Evolutionary conservation across 1,140 invertebrate species (phyloP).

Genomic region (Hyles vespertilio): DNA sequence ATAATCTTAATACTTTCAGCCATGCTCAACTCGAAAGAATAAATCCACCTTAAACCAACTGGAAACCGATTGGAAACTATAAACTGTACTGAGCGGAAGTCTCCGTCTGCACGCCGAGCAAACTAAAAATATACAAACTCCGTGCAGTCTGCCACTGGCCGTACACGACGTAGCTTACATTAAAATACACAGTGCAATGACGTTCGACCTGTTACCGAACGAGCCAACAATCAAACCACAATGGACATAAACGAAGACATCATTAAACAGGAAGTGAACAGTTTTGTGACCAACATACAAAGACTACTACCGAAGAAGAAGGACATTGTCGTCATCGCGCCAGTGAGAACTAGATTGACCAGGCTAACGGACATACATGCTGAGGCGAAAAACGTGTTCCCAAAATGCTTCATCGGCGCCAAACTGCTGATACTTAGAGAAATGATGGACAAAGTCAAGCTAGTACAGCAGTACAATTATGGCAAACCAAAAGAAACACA

Average conservation of each 20-base stretch:
- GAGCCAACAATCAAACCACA: slow-evolving; percentile 31
- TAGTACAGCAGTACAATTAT: slow-evolving; percentile 61
- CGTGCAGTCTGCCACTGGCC: slow-evolving; percentile 49
- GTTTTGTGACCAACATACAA: slow-evolving; percentile 48
- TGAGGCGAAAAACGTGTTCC: slow-evolving; percentile 61
- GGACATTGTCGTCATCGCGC: slow-evolving; percentile 43
- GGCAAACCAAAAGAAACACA: slow-evolving; percentile 50
- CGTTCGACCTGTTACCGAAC: slow-evolving; percentile 44
- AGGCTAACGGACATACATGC: slow-evolving; percentile 52
- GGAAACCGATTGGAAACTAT: too few species aligned
- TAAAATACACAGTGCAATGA: slow-evolving; percentile 63
- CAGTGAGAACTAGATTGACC: slow-evolving; percentile 33
- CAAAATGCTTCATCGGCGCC: slow-evolving; percentile 60
- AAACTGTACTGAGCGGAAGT: slow-evolving; percentile 8
- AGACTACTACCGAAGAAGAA: slow-evolving; percentile 59
- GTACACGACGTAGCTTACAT: slow-evolving; percentile 30
- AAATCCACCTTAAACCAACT: too few species aligned
- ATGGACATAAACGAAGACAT: slow-evolving; percentile 61
- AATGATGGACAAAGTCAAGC: slow-evolving; percentile 54
- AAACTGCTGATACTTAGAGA: slow-evolving; percentile 50
- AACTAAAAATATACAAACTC: slow-evolving; percentile 50
- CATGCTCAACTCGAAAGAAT: too few species aligned
- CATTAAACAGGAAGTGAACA: slow-evolving; percentile 57
- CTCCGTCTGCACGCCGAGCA: slow-evolving; percentile 22
- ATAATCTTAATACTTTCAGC: too few species aligned